A percentile compares a stretch with the other conserved stretches of the same genome.
Evolutionary conservation across 2,888 invertebrate species (phyloP).

Genomic region (Fissipunctia ypsillon): DNA sequence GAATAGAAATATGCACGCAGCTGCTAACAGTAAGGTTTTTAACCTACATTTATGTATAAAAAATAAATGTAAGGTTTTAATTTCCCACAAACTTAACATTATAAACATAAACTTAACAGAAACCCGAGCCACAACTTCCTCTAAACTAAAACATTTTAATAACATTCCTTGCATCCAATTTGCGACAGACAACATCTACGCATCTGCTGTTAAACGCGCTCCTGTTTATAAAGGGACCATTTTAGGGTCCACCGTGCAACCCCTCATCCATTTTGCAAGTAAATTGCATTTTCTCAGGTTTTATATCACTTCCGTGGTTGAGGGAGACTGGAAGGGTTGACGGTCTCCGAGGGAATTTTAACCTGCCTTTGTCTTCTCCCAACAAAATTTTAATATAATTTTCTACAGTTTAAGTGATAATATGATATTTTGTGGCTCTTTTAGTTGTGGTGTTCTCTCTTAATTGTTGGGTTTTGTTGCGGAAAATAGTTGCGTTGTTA

Average conservation of each 20-base stretch:
- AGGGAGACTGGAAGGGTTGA: conserved; percentile 55
- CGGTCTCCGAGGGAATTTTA: conserved; percentile 55
- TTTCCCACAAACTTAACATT: background rate
- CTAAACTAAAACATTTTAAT: conserved; percentile 51
- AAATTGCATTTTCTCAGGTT: conserved; percentile 71
- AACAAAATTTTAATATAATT: conserved; percentile 65
- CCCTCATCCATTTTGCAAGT: conserved; percentile 68
- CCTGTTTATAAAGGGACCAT: conserved; percentile 62
- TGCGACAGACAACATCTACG: conserved; percentile 45
- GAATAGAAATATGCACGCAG: background rate
- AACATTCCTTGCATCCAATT: conserved; percentile 50
- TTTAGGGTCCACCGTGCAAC: conserved; percentile 55
- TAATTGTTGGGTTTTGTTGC: conserved; percentile 47
- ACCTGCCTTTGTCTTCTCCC: conserved; percentile 59
- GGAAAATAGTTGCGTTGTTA: conserved; percentile 36
- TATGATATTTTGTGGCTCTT: conserved; percentile 58
- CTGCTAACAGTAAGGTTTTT: background rate
- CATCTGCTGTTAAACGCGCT: conserved; percentile 57
- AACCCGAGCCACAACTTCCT: conserved; percentile 23
- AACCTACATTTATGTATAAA: background rate
- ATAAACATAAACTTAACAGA: conserved; percentile 12
- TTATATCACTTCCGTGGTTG: conserved; percentile 63
- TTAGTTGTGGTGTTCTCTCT: conserved; percentile 37
- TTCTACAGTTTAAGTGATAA: conserved; percentile 63
- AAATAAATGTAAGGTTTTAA: background rate